Evolutionary conservation across 2,888 invertebrate genomes (phyloP).

Genomic region (Parasteatoda lunata): DNA sequence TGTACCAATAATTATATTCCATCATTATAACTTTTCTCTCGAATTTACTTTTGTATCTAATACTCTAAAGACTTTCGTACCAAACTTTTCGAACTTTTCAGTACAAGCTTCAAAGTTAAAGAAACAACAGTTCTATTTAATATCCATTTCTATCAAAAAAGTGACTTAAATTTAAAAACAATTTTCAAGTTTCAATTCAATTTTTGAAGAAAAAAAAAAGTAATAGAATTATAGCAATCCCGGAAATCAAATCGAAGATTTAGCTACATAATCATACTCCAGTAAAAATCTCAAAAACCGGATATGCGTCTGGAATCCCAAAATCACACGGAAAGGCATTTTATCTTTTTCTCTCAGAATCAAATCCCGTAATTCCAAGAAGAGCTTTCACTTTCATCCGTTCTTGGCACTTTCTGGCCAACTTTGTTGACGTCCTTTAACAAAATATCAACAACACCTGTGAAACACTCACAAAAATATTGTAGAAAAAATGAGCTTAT

Average conservation of each 20-base stretch:
- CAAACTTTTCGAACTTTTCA: too few species aligned
- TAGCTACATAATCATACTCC: background rate
- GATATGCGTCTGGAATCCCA: too few species aligned
- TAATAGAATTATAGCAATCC: background rate
- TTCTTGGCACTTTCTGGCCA: background rate
- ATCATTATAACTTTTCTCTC: too few species aligned
- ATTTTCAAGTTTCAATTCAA: background rate
- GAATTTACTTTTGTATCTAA: too few species aligned
- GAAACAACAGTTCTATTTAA: too few species aligned
- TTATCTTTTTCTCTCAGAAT: background rate
- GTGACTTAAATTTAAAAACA: background rate
- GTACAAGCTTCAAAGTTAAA: too few species aligned
- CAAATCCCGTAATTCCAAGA: background rate
- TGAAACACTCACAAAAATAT: background rate
- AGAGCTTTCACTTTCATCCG: background rate
- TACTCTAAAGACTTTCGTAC: too few species aligned
- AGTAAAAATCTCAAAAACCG: background rate
- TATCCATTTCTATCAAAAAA: background rate
- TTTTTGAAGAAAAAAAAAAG: background rate
- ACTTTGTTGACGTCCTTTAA: background rate
- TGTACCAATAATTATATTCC: too few species aligned
- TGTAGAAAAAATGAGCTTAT: constrained; percentile 3
- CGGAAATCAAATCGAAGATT: too few species aligned
- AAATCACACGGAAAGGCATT: too few species aligned
- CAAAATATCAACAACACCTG: constrained; percentile 41